Base-by-base conservation (phyloP, 2,113 vertebrate genomes). In the Paedocypris sp. region DNA sequence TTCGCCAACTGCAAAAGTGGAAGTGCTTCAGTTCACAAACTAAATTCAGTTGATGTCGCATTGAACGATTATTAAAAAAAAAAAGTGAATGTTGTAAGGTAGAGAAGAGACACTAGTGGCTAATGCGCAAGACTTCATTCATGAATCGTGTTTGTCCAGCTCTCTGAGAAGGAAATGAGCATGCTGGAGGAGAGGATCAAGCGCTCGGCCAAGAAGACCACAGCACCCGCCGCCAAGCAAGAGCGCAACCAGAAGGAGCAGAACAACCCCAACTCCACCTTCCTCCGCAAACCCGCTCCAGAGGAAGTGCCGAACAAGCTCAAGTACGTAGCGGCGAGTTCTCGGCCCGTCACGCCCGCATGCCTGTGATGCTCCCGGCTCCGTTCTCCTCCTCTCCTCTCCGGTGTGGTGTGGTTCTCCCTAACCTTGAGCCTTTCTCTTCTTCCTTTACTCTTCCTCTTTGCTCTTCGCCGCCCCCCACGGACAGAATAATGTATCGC, bases 401-500 rank as follows among this genome's bases (percentile, higher is more conserved):
- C 75, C 76, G 87, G 82, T 89, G 71, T 77, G 83, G 76, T 80
- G 74, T 80, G 28, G 60, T 23, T 15, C 28, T 35, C 68, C 39
- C 58, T 69, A 57, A 73, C 72, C 43, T 38, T 50, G 20, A 62
- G 43, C 25, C 28, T 62, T 29, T 80, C 16, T 67, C 45, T 65
- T 28, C 72, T 82, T 77, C 78, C 85, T 85, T 78, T 68, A 81
- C 86, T 83, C 83, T 86, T 87, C 85, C 76, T 85, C 26, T 80
- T 87, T 41, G 88, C 87, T 89, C 85, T 90, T 87, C 90, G 88
- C 87, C 89, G 90, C 87, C 89, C 86, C 89, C 86, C 77, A 80
- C 82, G 94, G 93, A 90, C 91, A 99, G 94, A 93, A 90, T 97
- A 88, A 99, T 99, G 93, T 99, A 98, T 94, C 93, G 93, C 87